Evolutionary conservation across 2,797 vertebrate species (phyloP).

Genomic region (Sebastolobus alascanus): DNA sequence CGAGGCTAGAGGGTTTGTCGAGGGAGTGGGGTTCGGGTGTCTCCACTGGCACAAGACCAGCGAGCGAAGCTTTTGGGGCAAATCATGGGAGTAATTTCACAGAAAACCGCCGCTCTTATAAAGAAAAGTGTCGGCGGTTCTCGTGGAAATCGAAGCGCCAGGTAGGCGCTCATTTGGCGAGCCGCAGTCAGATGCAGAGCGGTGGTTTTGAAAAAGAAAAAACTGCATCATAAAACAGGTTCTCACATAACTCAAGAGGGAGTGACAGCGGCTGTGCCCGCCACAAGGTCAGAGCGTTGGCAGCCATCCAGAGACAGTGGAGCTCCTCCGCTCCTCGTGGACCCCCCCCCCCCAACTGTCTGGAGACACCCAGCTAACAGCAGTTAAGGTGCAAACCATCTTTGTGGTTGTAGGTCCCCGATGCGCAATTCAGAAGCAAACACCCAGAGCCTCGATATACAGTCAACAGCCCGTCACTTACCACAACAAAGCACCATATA

Average conservation of each 20-base stretch:
- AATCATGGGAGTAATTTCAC: slow-evolving; percentile 48
- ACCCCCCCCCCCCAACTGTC: slow-evolving; percentile 51
- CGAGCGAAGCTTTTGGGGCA: slow-evolving; percentile 44
- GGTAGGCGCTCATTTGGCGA: slow-evolving; percentile 43
- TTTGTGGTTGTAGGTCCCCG: slow-evolving; percentile 53
- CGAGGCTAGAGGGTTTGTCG: slow-evolving; percentile 51
- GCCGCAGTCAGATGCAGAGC: slow-evolving; percentile 33
- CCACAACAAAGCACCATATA: slow-evolving; percentile 60
- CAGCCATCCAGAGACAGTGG: slow-evolving; percentile 66
- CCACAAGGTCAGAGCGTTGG: slow-evolving; percentile 81
- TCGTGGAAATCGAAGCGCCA: slow-evolving; percentile 29
- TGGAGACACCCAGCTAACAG: slow-evolving; percentile 49
- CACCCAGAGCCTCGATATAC: slow-evolving; percentile 33
- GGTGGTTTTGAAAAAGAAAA: slow-evolving; percentile 42
- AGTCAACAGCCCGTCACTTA: slow-evolving; percentile 52
- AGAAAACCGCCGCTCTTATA: slow-evolving; percentile 34
- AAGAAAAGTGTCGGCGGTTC: slow-evolving; percentile 33
- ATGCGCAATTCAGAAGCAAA: slow-evolving; percentile 48
- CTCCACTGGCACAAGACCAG: slow-evolving; percentile 66
- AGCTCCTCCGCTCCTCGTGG: slow-evolving; percentile 54
- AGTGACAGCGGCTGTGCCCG: slow-evolving; percentile 64
- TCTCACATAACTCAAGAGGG: slow-evolving; percentile 77
- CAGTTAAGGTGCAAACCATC: slow-evolving; percentile 56
- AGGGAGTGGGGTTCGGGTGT: slow-evolving; percentile 55
- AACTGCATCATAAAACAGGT: slow-evolving; percentile 75